Evolutionary conservation across 2,113 vertebrate genomes (phyloP), one percentile per base, ranked within the genome.

Genomic region (Phylloscopus trochilus): DNA sequence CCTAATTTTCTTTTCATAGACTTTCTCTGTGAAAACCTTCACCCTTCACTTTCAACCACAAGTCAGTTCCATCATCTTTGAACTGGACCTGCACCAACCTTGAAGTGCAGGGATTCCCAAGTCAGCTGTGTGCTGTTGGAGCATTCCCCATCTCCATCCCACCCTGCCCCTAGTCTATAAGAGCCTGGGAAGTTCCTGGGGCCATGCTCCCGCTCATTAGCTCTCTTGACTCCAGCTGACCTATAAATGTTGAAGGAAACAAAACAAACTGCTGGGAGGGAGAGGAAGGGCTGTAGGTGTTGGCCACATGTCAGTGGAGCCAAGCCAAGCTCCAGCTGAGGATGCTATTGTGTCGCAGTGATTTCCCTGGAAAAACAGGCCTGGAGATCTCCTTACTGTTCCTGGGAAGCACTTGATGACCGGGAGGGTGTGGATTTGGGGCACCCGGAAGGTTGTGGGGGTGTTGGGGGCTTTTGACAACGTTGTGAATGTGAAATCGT

Each of bases 311-410:
- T 63, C 88, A 84, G 66, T 80, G 35, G 64, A 81, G 60, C 91
- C 73, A 60, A 89, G 79, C 47, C 9, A 2, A 10, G 52, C 56
- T 83, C 70, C 89, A 76, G 79, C 56, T 80, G 92, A 79, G 90
- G 90, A 90, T 88, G 76, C 76, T 77, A 92, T 95, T 95, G 76
- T 81, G 55, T 51, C 15, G 19, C 47, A 67, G 39, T 33, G 39
- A 95, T 83, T 95, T 95, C 63, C 76, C 82, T 76, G 80, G 86
- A 77, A 88, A 93, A 93, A 70, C 84, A 76, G 77, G 69, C 62
- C 90, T 87, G 90, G 75, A 79, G 49, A 60, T 78, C 67, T 64
- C 69, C 43, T 76, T n/a, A 64, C 44, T 10, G 37, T n/a, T 77
- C 78, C 62, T 88, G 75, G 44, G 83, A 93, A 91, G 60, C 6